Base-by-base conservation (phyloP, 2,888 invertebrate species). In the Anthoptus insignis region DNA sequence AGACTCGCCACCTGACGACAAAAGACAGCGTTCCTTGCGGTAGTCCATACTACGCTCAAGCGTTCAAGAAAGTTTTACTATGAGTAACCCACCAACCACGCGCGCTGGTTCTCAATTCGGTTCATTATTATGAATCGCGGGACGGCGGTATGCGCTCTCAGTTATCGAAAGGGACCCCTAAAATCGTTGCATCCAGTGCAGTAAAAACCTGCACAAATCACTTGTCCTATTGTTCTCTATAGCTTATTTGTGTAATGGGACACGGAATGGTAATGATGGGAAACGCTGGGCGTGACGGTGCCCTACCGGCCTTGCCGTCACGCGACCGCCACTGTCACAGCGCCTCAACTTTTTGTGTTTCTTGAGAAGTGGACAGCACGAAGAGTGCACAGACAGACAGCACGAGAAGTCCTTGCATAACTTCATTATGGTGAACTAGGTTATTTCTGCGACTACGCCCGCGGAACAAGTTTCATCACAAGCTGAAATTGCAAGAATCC, bases 261-360 rank as follows among this genome's bases (percentile, higher is more conserved):
- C 63, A 57, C 54, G 61, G 21, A 47, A 61, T 63, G 47, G 54
- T 57, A 57, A 63, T 63, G 63, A 63, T 57, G 63, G 49, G 49
- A 63, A 56, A 19, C 49, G 14, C 21, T 63, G 63, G 63, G 63
- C 63, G 63, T 63, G 63, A 37, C 63, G 56, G 37, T 56, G 54
- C 22, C 22, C 54, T 47, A 24, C 59, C 54, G 61, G 24, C 63
- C 56, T 49, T 34, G 54, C 53, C 34, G 45, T 61, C 61, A 63
- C 61, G 61, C 61, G 61, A 61, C 47, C 45, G 21, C 34, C 16
- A 42, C 42, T 27, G 34, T 34, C 34, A 61, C 61, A 54, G 47
- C n/a, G 13, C 37, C 49, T 49, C 56, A 53, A 49, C 24, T 54
- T 59, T 59, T 59, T 52, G 27, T 53, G 59, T 32, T 65, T 56